A percentile compares a stretch with the other conserved stretches of the same genome.
phyloP scores from a whole-genome alignment of 2,797 vertebrate genomes.

The Capromys pilorides region DNA sequence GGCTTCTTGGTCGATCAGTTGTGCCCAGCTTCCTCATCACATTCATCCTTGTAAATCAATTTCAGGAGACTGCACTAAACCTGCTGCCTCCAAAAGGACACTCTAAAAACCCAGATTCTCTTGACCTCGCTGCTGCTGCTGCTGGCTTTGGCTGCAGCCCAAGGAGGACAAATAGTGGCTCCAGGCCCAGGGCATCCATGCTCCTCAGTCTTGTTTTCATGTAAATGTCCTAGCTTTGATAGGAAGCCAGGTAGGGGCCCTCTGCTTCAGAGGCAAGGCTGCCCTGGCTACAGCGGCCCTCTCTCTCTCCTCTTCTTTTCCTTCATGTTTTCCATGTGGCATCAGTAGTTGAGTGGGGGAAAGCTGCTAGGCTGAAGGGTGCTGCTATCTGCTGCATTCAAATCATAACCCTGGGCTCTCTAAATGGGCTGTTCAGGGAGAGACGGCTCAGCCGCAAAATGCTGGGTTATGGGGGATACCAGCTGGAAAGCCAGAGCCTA shows the following conservation, averaged over 20 bases:
- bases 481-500: not conserved
- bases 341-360: conserved; percentile 58
- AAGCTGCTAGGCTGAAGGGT: conserved; percentile 48
- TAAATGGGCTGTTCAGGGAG: not conserved
- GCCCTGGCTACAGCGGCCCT: not conserved
- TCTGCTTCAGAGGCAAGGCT: not conserved
- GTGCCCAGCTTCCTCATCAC: not conserved
- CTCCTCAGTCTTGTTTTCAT: not conserved
- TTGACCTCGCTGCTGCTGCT: not conserved
- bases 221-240: not conserved
- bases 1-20: not conserved
- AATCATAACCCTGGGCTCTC: conserved; percentile 56
- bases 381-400: not conserved
- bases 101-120: not conserved
- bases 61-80: not conserved
- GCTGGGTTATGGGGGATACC: not conserved
- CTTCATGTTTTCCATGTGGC: conserved; percentile 23
- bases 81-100: not conserved
- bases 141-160: not conserved
- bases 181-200: no score
- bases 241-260: not conserved
- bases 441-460: not conserved
- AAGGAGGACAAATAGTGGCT: not conserved
- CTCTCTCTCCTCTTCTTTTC: not conserved
- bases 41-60: not conserved